Percentiles rank a stretch among this genome's conserved stretches.
These are phyloP conservation scores for Bambusicola thoracicus DNA, from an alignment of 2,113 vertebrate genomes.

Conservation along the genomic window DNA sequence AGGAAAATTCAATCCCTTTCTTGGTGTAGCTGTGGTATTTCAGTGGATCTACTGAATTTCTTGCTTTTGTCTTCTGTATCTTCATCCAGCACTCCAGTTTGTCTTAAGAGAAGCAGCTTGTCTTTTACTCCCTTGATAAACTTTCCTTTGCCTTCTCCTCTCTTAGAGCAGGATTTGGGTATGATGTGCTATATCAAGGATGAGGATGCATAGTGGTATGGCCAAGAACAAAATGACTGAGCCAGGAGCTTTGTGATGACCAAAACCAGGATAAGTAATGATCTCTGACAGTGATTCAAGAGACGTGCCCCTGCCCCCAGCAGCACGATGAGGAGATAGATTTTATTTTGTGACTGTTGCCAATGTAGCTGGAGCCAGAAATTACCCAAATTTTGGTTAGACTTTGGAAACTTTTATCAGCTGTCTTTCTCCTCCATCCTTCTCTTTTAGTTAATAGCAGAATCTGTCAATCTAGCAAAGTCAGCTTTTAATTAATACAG, in stretches of 20 bases:
- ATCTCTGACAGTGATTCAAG: neutral
- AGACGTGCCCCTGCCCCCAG: neutral
- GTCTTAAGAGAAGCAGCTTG: neutral
- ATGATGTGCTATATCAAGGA: neutral
- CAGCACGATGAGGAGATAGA: neutral
- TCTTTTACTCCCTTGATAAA: neutral
- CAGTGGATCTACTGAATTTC: neutral
- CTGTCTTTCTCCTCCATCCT: neutral
- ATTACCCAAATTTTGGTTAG: constrained; percentile 17
- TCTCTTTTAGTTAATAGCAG: neutral
- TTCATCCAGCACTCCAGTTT: neutral
- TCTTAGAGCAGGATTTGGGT: neutral
- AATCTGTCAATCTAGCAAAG: neutral
- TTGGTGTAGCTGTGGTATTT: neutral
- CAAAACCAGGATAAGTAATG: neutral
- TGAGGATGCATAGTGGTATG: neutral
- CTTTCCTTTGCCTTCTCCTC: neutral
- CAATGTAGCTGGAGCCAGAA: constrained; percentile 16
- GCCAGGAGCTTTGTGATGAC: neutral
- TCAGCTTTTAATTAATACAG: neutral
- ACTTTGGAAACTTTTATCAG: neutral
- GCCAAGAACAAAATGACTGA: neutral
- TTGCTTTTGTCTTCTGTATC: neutral
- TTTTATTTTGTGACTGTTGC: neutral
- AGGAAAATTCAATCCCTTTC: neutral